Conservation (phyloP, 1,140 invertebrate species). For the Trissolcus basalis region DNA sequence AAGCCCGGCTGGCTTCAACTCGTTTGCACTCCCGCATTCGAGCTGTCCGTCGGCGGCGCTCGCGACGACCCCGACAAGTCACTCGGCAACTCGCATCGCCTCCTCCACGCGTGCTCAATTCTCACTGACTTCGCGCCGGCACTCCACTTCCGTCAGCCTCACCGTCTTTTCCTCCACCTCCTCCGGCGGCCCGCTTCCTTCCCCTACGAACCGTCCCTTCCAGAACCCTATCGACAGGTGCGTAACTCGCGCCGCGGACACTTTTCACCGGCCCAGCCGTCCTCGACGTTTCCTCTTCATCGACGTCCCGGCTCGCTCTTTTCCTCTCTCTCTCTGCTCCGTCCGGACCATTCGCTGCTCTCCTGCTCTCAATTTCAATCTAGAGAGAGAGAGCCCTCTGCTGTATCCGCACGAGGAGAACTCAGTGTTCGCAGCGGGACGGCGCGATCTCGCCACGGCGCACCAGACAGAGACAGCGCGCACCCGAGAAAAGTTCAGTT, state of each 20-base stretch:
- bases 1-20: slow-evolving; percentile 58
- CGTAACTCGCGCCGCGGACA: slow-evolving; percentile 50
- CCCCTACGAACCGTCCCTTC: slow-evolving; percentile 33
- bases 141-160: slow-evolving; percentile 41
- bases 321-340: slow-evolving; percentile 9
- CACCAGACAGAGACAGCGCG: slow-evolving; percentile 16
- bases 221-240: slow-evolving; percentile 60
- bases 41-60: slow-evolving; percentile 29
- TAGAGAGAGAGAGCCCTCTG: background rate
- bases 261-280: slow-evolving; percentile 48
- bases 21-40: slow-evolving; percentile 65
- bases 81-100: slow-evolving; percentile 53
- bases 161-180: slow-evolving; percentile 44
- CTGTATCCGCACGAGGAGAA: background rate
- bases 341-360: slow-evolving; percentile 5
- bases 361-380: background rate
- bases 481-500: slow-evolving; percentile 62
- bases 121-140: slow-evolving; percentile 57
- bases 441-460: slow-evolving; percentile 5
- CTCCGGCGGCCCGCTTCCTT: slow-evolving; percentile 36
- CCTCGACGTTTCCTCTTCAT: slow-evolving; percentile 48
- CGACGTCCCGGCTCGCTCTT: slow-evolving; percentile 29
- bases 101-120: slow-evolving; percentile 56
- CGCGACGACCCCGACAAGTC: slow-evolving; percentile 42
- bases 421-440: slow-evolving; percentile 1